Evolutionary conservation across 2,113 vertebrate genomes (phyloP), one percentile per base, ranked within the genome.

Genomic region (Cololabis saira): DNA sequence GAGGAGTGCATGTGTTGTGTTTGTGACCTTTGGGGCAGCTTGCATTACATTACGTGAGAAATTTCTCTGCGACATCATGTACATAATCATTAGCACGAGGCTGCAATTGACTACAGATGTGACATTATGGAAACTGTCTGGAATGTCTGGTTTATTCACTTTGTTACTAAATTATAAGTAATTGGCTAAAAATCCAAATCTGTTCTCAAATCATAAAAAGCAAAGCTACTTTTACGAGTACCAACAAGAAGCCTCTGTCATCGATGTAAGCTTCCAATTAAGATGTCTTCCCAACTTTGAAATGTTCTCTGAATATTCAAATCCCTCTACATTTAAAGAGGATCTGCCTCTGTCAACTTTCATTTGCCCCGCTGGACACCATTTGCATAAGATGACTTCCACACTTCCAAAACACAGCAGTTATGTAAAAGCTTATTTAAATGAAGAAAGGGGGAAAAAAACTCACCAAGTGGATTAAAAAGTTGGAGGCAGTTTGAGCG

Each of bases 1-100:
- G 44, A 68, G 0, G 57, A 42, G 61, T 15, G 76, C 48, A 21
- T 56, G 48, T 70, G 80, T 55, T 60, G 65, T 58, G 76, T 71
- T 67, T 59, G 80, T 74, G 80, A 89, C 81, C 83, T 88, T 82
- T 75, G 77, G 63, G 54, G 14, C 53, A 5, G 24, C 55, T 85
- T 19, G 1, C 42, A 50, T 89, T 82, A 68, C 73, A 65, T 62
- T 41, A 80, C 22, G 76, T 86, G 76, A 73, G 73, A 73, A 61
- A 80, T 86, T 40, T 76, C 37, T 51, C 37, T 43, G 68, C 83
- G 83, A 79, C 76, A 72, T 77, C 74, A 79, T 76, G 67, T 51
- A 50, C 76, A 78, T 72, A 67, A 78, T 77, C 78, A 75, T 82
- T 82, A 78, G 61, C 65, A 81, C 73, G 60, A 67, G 72, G 75